Evolutionary conservation across 2,797 vertebrate genomes (phyloP), one percentile per base, ranked within the genome.

Genomic region (Mormyrus proboscirostris): DNA sequence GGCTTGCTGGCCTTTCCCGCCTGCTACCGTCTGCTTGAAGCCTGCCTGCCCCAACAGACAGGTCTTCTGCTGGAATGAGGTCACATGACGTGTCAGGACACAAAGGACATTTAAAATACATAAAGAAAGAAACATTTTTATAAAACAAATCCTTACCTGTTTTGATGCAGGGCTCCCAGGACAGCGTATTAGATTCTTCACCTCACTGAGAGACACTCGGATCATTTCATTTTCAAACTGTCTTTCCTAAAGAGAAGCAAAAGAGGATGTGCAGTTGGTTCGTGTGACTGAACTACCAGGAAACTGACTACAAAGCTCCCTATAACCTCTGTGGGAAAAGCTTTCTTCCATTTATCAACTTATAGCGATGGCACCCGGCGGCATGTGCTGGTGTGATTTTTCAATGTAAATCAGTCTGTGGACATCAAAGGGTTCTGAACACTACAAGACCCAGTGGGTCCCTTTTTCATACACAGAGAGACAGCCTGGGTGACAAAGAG

Each of bases 161-260:
- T 86, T 88, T 1, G 12, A 62, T 86, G n/a, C 22, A 85, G 29
- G 88, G 9, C 14, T 0, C 1, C 2, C 83, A 91, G 94, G 91
- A 91, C 90, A 0, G 9, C 12, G 88, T 41, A 97, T 73, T 9
- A 94, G 85, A 1, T 0, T 82, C 2, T 49, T 94, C 62, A 97
- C 93, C 0, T 95, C 94, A 38, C 92, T 91, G 19, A 92, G 76
- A 0, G 95, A 91, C 69, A 97, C 93, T 89, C 85, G 92, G 88
- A 95, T 91, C 84, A 96, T 91, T 12, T 92, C 79, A 1, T 90
- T 90, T 5, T 92, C 91, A 49, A 87, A 22, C 12, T 90, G 88
- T 2, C 86, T 89, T 89, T 93, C 90, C 96, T 91, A 53, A 85
- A 49, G 8, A 89, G 38, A 94, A 33, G 53, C 57, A 87, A 44